Conservation (phyloP, 2,113 vertebrate genomes). For the Anthoscopus minutus region DNA sequence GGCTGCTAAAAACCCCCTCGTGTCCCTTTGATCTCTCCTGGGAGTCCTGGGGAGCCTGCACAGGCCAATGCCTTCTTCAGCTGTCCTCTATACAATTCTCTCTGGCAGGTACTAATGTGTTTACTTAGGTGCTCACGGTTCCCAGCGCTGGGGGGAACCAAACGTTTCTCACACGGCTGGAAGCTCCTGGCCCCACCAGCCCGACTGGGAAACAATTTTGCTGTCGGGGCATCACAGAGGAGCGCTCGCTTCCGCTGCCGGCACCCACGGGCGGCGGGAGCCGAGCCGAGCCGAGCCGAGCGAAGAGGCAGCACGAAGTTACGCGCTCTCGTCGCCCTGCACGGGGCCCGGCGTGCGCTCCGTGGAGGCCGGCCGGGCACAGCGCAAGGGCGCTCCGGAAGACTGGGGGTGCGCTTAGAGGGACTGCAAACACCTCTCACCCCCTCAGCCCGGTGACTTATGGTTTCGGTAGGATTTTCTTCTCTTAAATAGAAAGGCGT, state of each 20-base stretch:
- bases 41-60: constrained; percentile 69
- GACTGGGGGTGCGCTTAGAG: background rate
- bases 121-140: constrained; percentile 87
- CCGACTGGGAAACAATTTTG: background rate
- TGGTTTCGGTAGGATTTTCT: background rate
- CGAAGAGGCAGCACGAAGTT: background rate
- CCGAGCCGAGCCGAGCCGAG: background rate
- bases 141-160: constrained; percentile 72
- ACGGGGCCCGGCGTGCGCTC: accelerated
- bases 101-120: constrained; percentile 81
- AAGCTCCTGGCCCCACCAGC: background rate
- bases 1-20: constrained; percentile 64
- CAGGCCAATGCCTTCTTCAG: constrained; percentile 91
- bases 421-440: background rate
- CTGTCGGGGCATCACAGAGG: background rate
- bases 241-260: background rate
- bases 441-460: background rate
- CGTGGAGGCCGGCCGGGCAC: background rate
- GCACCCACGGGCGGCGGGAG: background rate
- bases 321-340: accelerated
- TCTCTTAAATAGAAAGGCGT: background rate
- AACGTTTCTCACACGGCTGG: constrained; percentile 77
- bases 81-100: constrained; percentile 79
- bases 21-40: constrained; percentile 82
- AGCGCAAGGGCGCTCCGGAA: no score